Evolutionary conservation across 2,888 invertebrate genomes (phyloP), one percentile per base, ranked within the genome.

Genomic region (Pteria penguin): DNA sequence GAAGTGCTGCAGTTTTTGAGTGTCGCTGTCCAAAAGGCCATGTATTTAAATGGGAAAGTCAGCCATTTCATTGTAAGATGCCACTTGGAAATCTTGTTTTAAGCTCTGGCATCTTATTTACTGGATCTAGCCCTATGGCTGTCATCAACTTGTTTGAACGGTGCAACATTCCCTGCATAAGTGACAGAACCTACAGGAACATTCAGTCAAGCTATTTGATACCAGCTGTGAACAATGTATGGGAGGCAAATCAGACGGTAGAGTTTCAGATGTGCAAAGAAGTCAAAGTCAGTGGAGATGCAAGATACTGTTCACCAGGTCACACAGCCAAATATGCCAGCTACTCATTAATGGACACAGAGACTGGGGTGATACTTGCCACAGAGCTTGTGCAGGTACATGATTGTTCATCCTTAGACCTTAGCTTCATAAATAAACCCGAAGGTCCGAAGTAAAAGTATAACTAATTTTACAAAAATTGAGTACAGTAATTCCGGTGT

Each of bases 331-430:
- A 63, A 52, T 72, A 52, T 72, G 54, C 52, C 1, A 33, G 29
- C 22, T 72, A 72, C 57, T 54, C 54, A 18, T 22, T 72, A 1
- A 63, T 72, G 72, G 29, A 72, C 31, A n/a, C 63, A 11, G 55
- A 32, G 2, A 54, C 54, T 1, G 8, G 5, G 11, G 27, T 61
- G 26, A 33, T 72, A 11, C 4, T 63, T 8, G 72, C 60, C 55
- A 33, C 61, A 18, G 45, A 72, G 57, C 31, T 72, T n/a, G 72
- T 72, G 14, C 72, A 72, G 72, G 72, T 72, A 63, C n/a, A 22
- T 33, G 24, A 24, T 24, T 45, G 8, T 5, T 26, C 4, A 29
- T 11, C 27, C 2, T 60, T 24, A 5, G n/a, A n/a, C n/a, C n/a
- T n/a, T n/a, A n/a, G n/a, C n/a, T n/a, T n/a, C n/a, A n/a, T n/a